A percentile compares a stretch with the other conserved stretches of the same genome.
These are phyloP conservation scores for Pampusana beccarii DNA, from an alignment of 2,113 vertebrate species.

Conservation along the genomic window DNA sequence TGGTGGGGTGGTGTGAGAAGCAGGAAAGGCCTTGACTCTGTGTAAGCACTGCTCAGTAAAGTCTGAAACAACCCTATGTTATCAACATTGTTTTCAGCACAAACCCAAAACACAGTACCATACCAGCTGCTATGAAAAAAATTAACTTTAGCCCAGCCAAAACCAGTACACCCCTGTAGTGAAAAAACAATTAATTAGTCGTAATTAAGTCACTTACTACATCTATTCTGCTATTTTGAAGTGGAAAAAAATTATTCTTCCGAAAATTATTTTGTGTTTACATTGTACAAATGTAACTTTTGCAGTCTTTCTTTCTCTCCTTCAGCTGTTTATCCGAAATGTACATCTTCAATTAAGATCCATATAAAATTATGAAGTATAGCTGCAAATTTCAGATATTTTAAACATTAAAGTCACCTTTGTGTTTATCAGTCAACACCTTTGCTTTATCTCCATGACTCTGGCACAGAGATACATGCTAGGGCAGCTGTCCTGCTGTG, in stretches of 20 bases:
- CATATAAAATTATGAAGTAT: background rate
- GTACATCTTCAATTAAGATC: background rate
- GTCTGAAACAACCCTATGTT: accelerated
- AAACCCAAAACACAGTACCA: background rate
- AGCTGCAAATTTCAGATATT: background rate
- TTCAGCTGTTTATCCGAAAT: background rate
- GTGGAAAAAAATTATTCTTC: background rate
- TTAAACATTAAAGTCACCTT: background rate
- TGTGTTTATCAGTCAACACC: conserved; percentile 12
- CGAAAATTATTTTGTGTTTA: background rate
- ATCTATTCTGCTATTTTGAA: background rate
- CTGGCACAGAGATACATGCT: conserved; percentile 16
- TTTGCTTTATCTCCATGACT: conserved; percentile 35
- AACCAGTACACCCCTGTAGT: background rate
- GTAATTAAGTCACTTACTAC: background rate
- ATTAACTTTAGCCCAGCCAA: background rate
- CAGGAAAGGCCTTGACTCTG: background rate
- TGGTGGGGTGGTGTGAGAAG: background rate
- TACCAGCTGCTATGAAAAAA: background rate
- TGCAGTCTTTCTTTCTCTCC: background rate
- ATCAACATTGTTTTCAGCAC: background rate
- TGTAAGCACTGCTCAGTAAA: background rate
- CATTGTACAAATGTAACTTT: background rate
- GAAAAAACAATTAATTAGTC: background rate
- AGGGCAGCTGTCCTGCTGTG: conserved; percentile 31